A percentile compares a stretch with the other conserved stretches of the same genome.
phyloP scores from a whole-genome alignment of 2,888 invertebrate genomes.

The Agriotes lineatus region DNA sequence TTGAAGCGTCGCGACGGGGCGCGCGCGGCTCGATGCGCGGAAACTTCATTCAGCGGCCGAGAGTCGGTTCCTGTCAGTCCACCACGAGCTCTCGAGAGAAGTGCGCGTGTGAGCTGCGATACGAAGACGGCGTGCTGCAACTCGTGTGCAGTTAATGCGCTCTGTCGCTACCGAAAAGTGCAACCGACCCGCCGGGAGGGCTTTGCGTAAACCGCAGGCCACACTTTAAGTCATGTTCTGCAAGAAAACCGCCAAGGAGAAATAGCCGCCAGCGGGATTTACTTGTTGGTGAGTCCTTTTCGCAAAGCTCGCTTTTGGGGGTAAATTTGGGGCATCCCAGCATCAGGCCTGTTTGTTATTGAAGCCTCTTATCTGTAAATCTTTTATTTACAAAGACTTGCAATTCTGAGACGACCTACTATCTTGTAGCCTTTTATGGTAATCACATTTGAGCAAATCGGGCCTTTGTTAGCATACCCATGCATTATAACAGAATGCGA shows the following conservation, averaged over 20 bases:
- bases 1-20: conserved; percentile 45
- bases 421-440: no score
- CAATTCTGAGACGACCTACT: no score
- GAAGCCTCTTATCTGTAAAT: no score
- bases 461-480: no score
- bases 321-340: no score
- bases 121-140: conserved; percentile 23
- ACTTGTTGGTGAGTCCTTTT: conserved; percentile 23
- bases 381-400: no score
- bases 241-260: conserved; percentile 8
- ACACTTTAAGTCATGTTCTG: conserved; percentile 17
- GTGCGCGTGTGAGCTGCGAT: conserved; percentile 7
- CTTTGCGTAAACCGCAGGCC: not conserved
- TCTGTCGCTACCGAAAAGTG: conserved; percentile 20
- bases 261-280: conserved; percentile 6
- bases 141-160: conserved; percentile 10
- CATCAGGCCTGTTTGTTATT: no score
- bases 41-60: conserved; percentile 35
- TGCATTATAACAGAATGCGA: no score
- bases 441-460: no score
- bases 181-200: not conserved
- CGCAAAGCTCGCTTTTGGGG: no score
- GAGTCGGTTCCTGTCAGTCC: conserved; percentile 34
- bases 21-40: conserved; percentile 39
- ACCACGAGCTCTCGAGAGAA: conserved; percentile 26